phyloP scores from a whole-genome alignment of 2,113 vertebrate genomes.

The Peucedramus taeniatus region DNA sequence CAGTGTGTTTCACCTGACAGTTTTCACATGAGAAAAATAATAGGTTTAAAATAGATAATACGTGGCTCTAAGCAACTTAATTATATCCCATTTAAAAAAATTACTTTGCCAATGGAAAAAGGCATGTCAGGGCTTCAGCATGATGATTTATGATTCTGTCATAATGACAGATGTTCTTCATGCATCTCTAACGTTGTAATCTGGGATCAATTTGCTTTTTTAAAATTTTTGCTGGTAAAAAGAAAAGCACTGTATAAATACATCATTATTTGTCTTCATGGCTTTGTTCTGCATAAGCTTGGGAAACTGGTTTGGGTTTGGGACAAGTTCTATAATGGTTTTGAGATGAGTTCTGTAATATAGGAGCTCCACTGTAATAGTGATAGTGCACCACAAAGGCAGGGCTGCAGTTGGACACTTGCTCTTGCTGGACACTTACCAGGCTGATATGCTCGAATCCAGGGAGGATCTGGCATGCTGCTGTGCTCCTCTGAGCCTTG shows the following conservation, averaged over 20 bases:
- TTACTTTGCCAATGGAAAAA: slow-evolving; percentile 5
- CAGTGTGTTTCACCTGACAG: background rate
- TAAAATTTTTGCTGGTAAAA: background rate
- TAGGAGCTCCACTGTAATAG: background rate
- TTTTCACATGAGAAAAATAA: background rate
- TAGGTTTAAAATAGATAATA: background rate
- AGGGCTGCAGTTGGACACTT: background rate
- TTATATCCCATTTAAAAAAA: slow-evolving; percentile 7
- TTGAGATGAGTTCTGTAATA: background rate
- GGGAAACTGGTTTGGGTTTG: background rate
- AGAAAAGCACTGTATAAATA: background rate
- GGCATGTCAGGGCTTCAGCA: background rate
- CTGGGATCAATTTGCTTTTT: background rate
- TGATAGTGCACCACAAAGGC: background rate
- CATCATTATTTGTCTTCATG: background rate
- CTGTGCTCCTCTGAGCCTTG: background rate
- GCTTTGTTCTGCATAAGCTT: background rate
- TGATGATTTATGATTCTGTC: slow-evolving; percentile 48
- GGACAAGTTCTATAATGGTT: background rate
- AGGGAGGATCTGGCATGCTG: background rate
- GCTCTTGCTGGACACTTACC: background rate
- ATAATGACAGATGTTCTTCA: slow-evolving; percentile 46
- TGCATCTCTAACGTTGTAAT: slow-evolving; percentile 16
- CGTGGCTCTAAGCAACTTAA: slow-evolving; percentile 1
- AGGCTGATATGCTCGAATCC: background rate